phyloP scores from a whole-genome alignment of 1,140 invertebrate genomes.

The Hylaeus anthracinus region DNA sequence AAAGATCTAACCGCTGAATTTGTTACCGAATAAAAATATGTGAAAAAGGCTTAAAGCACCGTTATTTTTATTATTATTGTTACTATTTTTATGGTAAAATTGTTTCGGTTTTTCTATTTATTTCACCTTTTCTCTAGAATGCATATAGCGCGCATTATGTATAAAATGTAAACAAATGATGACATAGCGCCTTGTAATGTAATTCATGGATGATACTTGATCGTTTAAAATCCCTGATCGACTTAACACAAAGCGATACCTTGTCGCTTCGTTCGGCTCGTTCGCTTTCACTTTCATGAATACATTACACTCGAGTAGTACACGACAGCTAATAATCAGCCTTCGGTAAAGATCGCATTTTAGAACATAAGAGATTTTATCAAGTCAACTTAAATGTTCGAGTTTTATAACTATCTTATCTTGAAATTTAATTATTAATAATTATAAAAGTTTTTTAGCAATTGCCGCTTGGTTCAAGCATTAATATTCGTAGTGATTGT shows the following conservation, averaged over 20 bases:
- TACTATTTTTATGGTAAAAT: neutral
- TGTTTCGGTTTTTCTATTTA: neutral
- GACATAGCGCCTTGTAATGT: neutral
- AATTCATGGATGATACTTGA: conserved; percentile 22
- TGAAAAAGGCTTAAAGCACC: neutral
- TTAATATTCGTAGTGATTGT: too few relatives aligned
- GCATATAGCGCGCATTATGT: too few relatives aligned
- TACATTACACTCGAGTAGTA: conserved; percentile 31
- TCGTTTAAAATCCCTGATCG: conserved; percentile 30
- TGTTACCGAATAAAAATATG: too few relatives aligned
- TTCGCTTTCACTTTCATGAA: conserved; percentile 39
- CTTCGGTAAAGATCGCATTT: neutral
- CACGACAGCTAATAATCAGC: conserved; percentile 33
- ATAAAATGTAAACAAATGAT: neutral
- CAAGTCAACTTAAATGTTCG: neutral
- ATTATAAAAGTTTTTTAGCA: too few relatives aligned
- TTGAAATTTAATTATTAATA: neutral
- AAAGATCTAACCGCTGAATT: too few relatives aligned
- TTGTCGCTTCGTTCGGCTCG: conserved; percentile 3
- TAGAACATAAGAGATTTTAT: neutral
- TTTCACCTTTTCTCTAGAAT: neutral
- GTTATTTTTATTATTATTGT: neutral
- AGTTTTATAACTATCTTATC: neutral
- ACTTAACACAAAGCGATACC: conserved; percentile 14
- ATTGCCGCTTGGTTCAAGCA: too few relatives aligned